Evolutionary conservation across 2,113 vertebrate genomes (phyloP).

Genomic region (Hypocryptadius cinnamomeus): DNA sequence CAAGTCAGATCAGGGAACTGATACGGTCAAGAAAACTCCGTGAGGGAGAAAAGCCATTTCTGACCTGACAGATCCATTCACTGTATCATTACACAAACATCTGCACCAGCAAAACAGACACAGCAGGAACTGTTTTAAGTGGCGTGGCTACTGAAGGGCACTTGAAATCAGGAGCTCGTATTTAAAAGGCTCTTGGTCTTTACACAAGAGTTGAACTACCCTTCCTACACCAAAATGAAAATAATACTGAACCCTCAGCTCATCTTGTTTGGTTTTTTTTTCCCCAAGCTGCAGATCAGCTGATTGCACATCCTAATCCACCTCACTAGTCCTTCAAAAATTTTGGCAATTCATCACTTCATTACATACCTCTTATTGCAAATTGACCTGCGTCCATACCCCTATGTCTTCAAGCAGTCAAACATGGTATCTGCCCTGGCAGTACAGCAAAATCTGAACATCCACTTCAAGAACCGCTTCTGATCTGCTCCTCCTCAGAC

Average conservation of each 20-base stretch:
- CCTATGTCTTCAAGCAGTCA: not conserved
- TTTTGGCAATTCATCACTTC: not conserved
- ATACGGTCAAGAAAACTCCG: not conserved
- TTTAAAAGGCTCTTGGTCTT: conserved; percentile 23
- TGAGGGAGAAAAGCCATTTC: not conserved
- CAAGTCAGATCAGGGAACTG: not conserved
- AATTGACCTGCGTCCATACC: not conserved
- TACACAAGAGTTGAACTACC: not conserved
- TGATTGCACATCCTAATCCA: not conserved
- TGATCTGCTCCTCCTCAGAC: not conserved
- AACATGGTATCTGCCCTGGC: not conserved
- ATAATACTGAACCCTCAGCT: not conserved
- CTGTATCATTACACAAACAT: conserved; percentile 5
- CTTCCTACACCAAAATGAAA: not conserved
- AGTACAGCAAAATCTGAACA: not conserved
- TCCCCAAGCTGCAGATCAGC: not conserved
- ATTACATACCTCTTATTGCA: not conserved
- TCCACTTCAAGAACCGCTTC: not conserved
- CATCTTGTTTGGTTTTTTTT: not conserved
- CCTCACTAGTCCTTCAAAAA: not conserved
- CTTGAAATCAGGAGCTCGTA: conserved; percentile 30
- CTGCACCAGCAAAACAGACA: not conserved
- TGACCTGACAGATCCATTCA: not conserved
- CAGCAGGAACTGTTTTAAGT: conserved; percentile 17
- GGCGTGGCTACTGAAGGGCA: not conserved